These are phyloP conservation scores for Psix sp. DNA, from an alignment of 1,140 invertebrate species.

Conservation along the genomic window DNA sequence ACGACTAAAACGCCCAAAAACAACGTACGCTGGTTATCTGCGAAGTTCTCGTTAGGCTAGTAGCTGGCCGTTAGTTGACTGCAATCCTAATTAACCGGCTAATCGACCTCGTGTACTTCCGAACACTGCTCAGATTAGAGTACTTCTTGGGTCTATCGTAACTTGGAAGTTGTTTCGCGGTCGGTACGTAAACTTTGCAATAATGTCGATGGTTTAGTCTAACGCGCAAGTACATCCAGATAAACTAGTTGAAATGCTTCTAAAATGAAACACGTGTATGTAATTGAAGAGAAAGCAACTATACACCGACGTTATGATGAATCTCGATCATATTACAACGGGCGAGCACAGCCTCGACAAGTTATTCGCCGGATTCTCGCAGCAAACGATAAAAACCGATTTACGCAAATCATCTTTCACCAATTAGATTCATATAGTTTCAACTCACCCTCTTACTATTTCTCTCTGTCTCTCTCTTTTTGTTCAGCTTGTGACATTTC, in stretches of 20 bases:
- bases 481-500: constrained; percentile 28
- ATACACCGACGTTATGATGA: constrained; percentile 27
- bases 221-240: constrained; percentile 47
- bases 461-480: constrained; percentile 10
- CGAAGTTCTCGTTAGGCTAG: constrained; percentile 63
- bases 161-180: constrained; percentile 56
- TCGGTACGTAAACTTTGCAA: constrained; percentile 48
- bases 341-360: too few relatives aligned
- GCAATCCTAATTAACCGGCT: constrained; percentile 62
- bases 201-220: constrained; percentile 54
- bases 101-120: constrained; percentile 59
- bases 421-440: constrained; percentile 29
- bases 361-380: too few relatives aligned
- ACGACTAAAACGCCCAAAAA: constrained; percentile 63
- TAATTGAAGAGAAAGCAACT: constrained; percentile 54
- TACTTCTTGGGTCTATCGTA: constrained; percentile 42
- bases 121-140: constrained; percentile 47
- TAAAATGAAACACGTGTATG: constrained; percentile 40
- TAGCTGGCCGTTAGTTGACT: constrained; percentile 62
- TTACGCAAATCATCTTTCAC: constrained; percentile 14
- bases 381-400: too few relatives aligned
- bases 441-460: constrained; percentile 8
- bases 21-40: constrained; percentile 63
- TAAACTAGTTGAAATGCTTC: constrained; percentile 44
- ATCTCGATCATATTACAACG: constrained; percentile 19